Conservation (phyloP, 2,888 invertebrate genomes). For the Drosophila robusta region DNA sequence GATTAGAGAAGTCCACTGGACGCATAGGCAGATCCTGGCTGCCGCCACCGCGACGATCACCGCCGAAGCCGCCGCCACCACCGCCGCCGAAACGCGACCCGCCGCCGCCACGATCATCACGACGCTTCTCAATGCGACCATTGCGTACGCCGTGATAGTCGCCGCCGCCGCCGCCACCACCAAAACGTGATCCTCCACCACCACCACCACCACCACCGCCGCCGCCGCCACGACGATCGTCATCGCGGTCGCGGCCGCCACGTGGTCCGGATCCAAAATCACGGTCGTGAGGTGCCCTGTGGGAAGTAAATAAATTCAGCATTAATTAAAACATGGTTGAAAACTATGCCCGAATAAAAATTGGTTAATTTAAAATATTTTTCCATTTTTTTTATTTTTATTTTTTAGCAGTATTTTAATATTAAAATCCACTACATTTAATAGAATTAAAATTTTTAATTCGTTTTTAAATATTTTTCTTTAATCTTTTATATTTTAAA, state of each 20-base stretch:
- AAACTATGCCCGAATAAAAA: not conserved
- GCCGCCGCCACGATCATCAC: constrained; percentile 78
- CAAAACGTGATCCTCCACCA: constrained; percentile 57
- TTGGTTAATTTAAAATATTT: not conserved
- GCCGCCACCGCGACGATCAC: constrained; percentile 88
- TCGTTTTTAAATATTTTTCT: too few species aligned
- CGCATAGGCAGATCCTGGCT: constrained; percentile 91
- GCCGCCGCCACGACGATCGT: constrained; percentile 86
- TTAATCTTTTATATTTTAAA: not conserved
- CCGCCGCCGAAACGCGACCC: constrained; percentile 93
- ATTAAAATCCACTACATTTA: too few species aligned
- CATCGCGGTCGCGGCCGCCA: constrained; percentile 89
- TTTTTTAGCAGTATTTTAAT: too few species aligned
- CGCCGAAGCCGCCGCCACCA: constrained; percentile 86
- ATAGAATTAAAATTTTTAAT: too few species aligned
- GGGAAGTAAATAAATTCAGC: constrained; percentile 1
- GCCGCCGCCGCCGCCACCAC: constrained; percentile 90
- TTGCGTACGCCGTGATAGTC: constrained; percentile 86
- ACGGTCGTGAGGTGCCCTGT: constrained; percentile 84
- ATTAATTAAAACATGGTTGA: not conserved
- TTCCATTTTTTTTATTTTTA: too few species aligned
- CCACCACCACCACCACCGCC: constrained; percentile 54
- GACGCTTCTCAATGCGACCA: constrained; percentile 85
- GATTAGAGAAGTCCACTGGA: constrained; percentile 87
- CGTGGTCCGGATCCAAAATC: constrained; percentile 80